Percentiles rank a stretch among this genome's conserved stretches.
phyloP scores from a whole-genome alignment of 1,140 invertebrate genomes.

The Plodia interpunctella region DNA sequence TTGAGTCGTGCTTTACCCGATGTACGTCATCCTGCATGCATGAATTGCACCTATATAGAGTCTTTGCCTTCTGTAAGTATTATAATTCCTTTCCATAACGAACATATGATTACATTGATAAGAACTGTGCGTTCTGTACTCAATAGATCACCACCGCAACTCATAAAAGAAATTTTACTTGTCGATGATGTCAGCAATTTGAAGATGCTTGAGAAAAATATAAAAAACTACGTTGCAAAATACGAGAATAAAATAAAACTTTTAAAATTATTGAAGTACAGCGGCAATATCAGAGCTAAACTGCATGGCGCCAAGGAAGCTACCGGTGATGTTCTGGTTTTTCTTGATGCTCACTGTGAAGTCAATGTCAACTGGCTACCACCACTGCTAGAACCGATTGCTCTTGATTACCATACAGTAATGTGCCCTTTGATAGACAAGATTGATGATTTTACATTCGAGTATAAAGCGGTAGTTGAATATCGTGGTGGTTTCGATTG shows the following conservation, averaged over 20 bases:
- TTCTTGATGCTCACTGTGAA: background rate
- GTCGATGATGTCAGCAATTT: background rate
- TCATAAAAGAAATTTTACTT: constrained; percentile 1
- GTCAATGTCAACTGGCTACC: background rate
- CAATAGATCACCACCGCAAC: background rate
- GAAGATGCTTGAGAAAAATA: background rate
- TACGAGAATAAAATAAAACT: background rate
- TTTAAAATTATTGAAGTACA: background rate
- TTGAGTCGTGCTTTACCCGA: background rate
- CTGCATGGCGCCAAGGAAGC: background rate
- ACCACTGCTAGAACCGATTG: background rate
- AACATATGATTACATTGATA: background rate
- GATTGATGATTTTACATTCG: background rate
- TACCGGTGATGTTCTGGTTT: background rate
- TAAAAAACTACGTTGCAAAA: background rate
- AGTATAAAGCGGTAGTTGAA: background rate
- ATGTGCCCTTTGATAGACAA: background rate
- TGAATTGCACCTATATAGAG: background rate
- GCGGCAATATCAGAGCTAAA: background rate
- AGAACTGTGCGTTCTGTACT: background rate
- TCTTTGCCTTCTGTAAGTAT: background rate
- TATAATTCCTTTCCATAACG: background rate
- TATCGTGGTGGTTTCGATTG: background rate
- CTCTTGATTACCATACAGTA: background rate
- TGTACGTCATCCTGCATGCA: background rate